Evolutionary conservation across 2,113 vertebrate species (phyloP).

Genomic region (Gymnocephalus cernua): DNA sequence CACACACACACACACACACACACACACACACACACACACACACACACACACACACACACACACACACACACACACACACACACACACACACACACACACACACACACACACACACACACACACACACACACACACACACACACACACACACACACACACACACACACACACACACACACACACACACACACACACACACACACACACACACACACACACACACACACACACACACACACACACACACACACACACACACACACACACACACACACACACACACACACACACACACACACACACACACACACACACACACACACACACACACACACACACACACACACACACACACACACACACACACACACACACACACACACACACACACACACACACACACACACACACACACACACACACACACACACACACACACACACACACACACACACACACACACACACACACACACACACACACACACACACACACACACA

Average conservation of each 20-base stretch:
- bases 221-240: not conserved
- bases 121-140: not conserved
- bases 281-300: not conserved
- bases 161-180: not conserved
- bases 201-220: not conserved
- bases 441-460: not conserved
- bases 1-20: slow-evolving; percentile 8
- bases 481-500: not conserved
- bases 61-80: slow-evolving; percentile 10
- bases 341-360: not conserved
- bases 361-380: not conserved
- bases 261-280: not conserved
- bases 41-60: slow-evolving; percentile 8
- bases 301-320: not conserved
- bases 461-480: not conserved
- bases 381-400: not conserved
- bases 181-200: not conserved
- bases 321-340: not conserved
- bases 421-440: not conserved
- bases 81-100: not conserved
- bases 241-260: not conserved
- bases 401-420: not conserved
- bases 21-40: slow-evolving; percentile 10
- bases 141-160: not conserved
- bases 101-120: not conserved